Evolutionary conservation across 2,113 vertebrate genomes (phyloP).

Genomic region (Stegastes partitus): DNA sequence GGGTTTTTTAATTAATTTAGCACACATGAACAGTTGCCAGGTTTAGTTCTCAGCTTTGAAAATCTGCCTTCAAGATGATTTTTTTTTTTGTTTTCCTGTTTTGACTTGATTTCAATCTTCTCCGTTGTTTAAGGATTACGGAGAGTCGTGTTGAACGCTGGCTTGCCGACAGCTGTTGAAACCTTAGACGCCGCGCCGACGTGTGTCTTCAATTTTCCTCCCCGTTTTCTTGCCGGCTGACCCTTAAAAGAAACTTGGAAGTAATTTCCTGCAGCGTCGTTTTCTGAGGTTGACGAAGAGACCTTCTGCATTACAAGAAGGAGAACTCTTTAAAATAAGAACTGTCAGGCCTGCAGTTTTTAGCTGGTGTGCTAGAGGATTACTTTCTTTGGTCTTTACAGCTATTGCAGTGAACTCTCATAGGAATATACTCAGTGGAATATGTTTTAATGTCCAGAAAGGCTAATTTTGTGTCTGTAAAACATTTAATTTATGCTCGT

Average conservation of each 20-base stretch:
- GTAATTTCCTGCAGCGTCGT: background rate
- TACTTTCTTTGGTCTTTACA: no score
- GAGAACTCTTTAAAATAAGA: no score
- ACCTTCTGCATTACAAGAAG: no score
- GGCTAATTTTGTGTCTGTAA: no score
- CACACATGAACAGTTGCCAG: background rate
- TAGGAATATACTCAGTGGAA: no score
- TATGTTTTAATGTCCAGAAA: no score
- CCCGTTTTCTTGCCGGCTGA: background rate
- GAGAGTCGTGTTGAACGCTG: background rate
- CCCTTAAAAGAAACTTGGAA: conserved; percentile 1
- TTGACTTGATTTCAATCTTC: conserved; percentile 6
- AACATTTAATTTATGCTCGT: no score
- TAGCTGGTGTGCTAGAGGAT: no score
- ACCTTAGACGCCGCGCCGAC: conserved; percentile 23
- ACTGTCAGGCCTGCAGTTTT: no score
- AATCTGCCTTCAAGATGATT: background rate
- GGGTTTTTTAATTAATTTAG: background rate
- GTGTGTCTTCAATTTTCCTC: conserved; percentile 46
- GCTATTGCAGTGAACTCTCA: no score
- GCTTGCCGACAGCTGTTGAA: conserved; percentile 27
- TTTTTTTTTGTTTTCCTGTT: background rate
- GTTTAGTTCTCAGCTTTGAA: conserved; percentile 9
- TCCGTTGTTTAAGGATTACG: background rate
- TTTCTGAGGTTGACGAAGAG: background rate